A percentile compares a stretch with the other conserved stretches of the same genome.
Conservation (phyloP, 2,797 vertebrate species). For the Lindbergichthys nudifrons region DNA sequence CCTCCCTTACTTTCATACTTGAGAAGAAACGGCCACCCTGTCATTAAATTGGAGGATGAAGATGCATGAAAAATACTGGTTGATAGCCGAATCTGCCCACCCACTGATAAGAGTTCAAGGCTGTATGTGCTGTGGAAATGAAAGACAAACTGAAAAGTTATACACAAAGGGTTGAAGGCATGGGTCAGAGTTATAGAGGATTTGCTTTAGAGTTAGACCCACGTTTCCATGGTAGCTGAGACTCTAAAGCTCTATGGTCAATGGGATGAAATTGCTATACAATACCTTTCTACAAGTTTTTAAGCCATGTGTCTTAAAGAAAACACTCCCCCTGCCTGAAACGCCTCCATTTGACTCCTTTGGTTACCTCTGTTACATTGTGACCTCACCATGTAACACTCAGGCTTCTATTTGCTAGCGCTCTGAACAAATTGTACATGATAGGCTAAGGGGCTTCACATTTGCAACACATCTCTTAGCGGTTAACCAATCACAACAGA, state of each 20-base stretch:
- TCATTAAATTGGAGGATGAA: slow-evolving; percentile 12
- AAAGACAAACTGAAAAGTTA: not conserved
- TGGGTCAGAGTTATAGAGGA: not conserved
- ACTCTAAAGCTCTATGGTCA: not conserved
- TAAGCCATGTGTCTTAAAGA: no score
- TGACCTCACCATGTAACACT: no score
- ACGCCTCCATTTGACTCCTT: no score
- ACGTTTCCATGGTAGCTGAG: not conserved
- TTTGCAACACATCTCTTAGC: no score
- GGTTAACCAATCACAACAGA: no score
- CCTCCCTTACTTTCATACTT: slow-evolving; percentile 6
- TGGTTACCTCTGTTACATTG: no score
- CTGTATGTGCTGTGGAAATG: not conserved
- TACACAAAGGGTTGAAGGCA: not conserved
- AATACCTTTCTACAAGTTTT: not conserved
- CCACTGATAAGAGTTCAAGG: slow-evolving; percentile 1
- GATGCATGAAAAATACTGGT: not conserved
- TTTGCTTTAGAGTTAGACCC: not conserved
- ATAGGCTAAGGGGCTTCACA: no score
- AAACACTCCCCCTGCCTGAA: no score
- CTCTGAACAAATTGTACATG: no score
- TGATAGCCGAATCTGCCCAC: not conserved
- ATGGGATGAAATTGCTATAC: not conserved
- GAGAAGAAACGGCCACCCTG: slow-evolving; percentile 2
- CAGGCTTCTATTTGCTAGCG: no score